Conservation (phyloP, 2,888 invertebrate genomes). For the Rotaria magnacalcarata region DNA sequence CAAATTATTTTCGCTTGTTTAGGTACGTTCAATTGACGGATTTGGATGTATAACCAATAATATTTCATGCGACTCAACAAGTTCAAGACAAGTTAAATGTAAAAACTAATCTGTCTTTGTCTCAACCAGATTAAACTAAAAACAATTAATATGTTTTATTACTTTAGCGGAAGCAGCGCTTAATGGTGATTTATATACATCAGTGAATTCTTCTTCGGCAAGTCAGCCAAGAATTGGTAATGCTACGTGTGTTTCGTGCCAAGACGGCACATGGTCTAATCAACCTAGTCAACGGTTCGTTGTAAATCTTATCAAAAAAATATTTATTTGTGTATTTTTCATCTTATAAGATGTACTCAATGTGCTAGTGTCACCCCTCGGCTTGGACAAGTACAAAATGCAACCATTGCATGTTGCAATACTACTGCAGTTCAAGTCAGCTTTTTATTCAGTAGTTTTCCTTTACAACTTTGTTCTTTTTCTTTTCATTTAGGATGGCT, state of each 20-base stretch:
- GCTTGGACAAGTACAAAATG: neutral
- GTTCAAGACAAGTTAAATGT: neutral
- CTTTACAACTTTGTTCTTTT: neutral
- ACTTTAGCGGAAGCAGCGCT: neutral
- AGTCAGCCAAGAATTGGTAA: neutral
- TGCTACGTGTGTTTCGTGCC: neutral
- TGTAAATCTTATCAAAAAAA: neutral
- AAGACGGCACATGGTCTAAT: neutral
- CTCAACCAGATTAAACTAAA: no score
- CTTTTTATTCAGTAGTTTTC: neutral
- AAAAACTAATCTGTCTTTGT: neutral
- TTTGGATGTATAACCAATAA: neutral
- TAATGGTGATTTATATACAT: neutral
- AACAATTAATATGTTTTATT: neutral
- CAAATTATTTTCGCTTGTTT: neutral
- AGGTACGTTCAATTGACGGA: constrained; percentile 1
- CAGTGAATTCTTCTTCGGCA: no score
- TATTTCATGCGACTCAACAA: neutral
- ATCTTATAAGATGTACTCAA: neutral
- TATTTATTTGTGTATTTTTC: neutral
- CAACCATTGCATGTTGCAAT: neutral
- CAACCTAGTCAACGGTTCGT: neutral
- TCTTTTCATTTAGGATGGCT: neutral
- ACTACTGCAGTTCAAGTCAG: neutral
- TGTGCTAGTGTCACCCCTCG: constrained; percentile 26